Evolutionary conservation across 2,888 invertebrate genomes (phyloP), one percentile per base, ranked within the genome.

Genomic region (Phlogophora meticulosa): DNA sequence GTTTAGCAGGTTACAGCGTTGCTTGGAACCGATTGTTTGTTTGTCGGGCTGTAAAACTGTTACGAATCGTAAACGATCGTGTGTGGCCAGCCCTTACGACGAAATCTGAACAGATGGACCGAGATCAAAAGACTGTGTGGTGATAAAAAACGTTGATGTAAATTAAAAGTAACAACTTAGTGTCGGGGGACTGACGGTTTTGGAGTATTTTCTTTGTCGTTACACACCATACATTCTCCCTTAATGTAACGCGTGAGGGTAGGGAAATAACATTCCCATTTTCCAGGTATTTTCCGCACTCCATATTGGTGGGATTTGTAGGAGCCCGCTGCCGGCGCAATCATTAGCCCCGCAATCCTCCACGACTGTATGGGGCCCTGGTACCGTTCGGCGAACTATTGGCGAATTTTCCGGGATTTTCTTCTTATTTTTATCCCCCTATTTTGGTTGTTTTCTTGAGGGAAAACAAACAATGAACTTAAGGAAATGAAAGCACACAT

Each of bases 41-140:
- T 95, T 95, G 94, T 92, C 89, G 83, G 89, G 88, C 87, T 91
- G 93, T 95, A 93, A 94, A 95, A 94, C 93, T 90, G 94, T 92
- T 92, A 91, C 86, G 92, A 91, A 91, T 90, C 92, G 94, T 95
- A 95, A 94, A 95, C 93, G 91, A 77, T 91, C 94, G 95, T 94
- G 95, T 95, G 95, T 95, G 95, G 95, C 91, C 95, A 92, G 93
- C 93, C 93, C 95, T 95, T 95, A 95, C 95, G 93, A 92, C 94
- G 95, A 95, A 94, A 91, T 92, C 90, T 87, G 90, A 91, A 91
- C 95, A 95, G 95, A 95, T 95, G 95, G 92, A 87, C 86, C 73
- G 91, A 94, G 91, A 95, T 95, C 95, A 95, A 95, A 95, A 92
- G 93, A 88, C 83, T 85, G 68, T 82, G 85, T 81, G 88, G 91